Conservation (phyloP, 1,140 invertebrate genomes). For the Drosophila lini region DNA sequence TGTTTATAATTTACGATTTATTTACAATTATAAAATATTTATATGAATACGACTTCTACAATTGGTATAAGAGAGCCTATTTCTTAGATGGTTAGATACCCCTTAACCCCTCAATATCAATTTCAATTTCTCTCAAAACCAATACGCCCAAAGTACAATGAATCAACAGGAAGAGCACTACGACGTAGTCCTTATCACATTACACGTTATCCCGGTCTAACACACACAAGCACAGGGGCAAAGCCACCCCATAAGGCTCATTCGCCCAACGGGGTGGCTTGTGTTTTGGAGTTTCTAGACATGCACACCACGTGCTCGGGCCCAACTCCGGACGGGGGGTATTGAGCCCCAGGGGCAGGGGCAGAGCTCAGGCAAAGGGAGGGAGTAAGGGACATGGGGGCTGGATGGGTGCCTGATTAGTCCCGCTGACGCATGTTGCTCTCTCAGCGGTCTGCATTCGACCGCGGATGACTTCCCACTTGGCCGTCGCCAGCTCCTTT, state of each 20-base stretch:
- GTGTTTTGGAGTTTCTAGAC: conserved; percentile 66
- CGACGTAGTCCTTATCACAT: conserved; percentile 34
- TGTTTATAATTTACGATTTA: too few relatives aligned
- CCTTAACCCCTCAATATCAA: too few relatives aligned
- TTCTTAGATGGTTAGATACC: too few relatives aligned
- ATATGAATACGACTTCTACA: too few relatives aligned
- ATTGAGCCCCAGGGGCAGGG: neutral
- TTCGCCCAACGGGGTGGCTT: conserved; percentile 66
- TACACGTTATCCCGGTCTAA: conserved; percentile 27
- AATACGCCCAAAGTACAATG: neutral
- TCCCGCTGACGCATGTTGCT: conserved; percentile 67
- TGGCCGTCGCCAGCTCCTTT: conserved; percentile 40
- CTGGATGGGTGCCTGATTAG: conserved; percentile 62
- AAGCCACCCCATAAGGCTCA: conserved; percentile 17
- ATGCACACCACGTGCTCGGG: conserved; percentile 66
- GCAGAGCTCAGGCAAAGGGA: neutral
- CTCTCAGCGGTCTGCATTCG: conserved; percentile 59
- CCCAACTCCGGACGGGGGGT: conserved; percentile 43
- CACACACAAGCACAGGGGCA: conserved; percentile 3
- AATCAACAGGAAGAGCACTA: neutral
- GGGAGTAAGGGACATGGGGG: conserved; percentile 22
- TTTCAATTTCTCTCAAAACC: neutral
- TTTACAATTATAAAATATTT: too few relatives aligned
- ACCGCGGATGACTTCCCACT: conserved; percentile 44
- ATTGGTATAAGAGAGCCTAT: too few relatives aligned